phyloP scores from a whole-genome alignment of 37 sponge, comb jelly and placozoan genomes.

The Petrosia ficiformis region DNA sequence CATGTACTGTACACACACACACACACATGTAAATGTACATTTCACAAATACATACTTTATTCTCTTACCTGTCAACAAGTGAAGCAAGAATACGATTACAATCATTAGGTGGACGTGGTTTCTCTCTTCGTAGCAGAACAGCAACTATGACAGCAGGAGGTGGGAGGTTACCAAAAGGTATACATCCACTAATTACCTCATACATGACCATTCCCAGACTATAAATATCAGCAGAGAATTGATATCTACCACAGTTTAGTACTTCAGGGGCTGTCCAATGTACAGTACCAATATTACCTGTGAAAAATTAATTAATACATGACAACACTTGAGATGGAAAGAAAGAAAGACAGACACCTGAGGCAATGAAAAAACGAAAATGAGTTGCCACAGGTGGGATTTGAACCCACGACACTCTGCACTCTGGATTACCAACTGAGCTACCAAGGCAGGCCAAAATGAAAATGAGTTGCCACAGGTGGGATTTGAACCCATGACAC shows the following conservation, averaged over 20 bases:
- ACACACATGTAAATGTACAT: neutral
- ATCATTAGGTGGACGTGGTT: constrained; percentile 30
- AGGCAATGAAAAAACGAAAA: too few species aligned
- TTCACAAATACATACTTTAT: neutral
- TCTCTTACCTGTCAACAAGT: constrained; percentile 41
- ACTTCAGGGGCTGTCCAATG: constrained; percentile 93
- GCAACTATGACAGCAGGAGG: constrained; percentile 84
- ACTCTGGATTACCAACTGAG: too few species aligned
- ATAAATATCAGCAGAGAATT: constrained; percentile 82
- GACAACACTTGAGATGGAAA: too few species aligned
- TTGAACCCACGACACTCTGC: too few species aligned
- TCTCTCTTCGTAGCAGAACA: constrained; percentile 64
- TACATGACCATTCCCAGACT: constrained; percentile 85
- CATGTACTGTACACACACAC: too few species aligned
- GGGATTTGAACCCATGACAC: too few species aligned
- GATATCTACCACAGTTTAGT: constrained; percentile 65
- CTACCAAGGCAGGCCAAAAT: too few species aligned
- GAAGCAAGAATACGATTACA: constrained; percentile 13
- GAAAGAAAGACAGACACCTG: too few species aligned
- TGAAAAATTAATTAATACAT: too few species aligned
- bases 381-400: too few species aligned
- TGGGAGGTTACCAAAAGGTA: constrained; percentile 66
- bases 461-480: too few species aligned
- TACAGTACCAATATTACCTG: constrained; percentile 87
- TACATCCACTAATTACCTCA: constrained; percentile 65